Evolutionary conservation across 2,888 invertebrate species (phyloP), one percentile per base, ranked within the genome.

Genomic region (Teinopalpus imperialis): DNA sequence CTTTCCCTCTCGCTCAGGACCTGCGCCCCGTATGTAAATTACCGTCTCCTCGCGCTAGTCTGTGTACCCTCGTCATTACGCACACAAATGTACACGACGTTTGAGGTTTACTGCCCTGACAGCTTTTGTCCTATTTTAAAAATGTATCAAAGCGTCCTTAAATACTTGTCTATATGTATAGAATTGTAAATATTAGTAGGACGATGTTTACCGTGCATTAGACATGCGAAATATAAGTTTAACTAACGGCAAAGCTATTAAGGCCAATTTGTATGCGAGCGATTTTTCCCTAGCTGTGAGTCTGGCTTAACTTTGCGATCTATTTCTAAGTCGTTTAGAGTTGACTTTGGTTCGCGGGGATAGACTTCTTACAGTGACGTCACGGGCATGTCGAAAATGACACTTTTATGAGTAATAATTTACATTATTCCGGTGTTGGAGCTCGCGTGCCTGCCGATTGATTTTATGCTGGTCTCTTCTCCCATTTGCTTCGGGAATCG

Each of bases 341-440:
- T 13, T 2, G 34, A 29, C 13, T 63, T 59, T 62, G 52, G 53
- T 65, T 64, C 74, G 44, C 34, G 45, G n/a, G n/a, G n/a, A n/a
- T n/a, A n/a, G n/a, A n/a, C n/a, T n/a, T 39, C 46, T 44, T 42
- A 42, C 53, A 39, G 64, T 86, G 83, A 87, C 86, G 87, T 87
- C 87, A 86, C 82, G 72, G 71, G 76, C 75, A 81, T 79, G 81
- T 81, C 81, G 77, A 81, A 82, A 85, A 88, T 85, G 87, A 86
- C 86, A 86, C 79, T 81, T 87, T 87, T 86, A 87, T 81, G 82
- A 83, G 83, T 75, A 76, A 86, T 87, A 83, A 87, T 87, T 86
- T 86, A 86, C 83, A 81, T 83, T 82, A 82, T 83, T 81, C 78
- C 75, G 81, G 81, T 81, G 83, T 82, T 77, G 77, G 79, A 78